phyloP scores from a whole-genome alignment of 2,113 vertebrate genomes.

The Terrapene triunguis region DNA sequence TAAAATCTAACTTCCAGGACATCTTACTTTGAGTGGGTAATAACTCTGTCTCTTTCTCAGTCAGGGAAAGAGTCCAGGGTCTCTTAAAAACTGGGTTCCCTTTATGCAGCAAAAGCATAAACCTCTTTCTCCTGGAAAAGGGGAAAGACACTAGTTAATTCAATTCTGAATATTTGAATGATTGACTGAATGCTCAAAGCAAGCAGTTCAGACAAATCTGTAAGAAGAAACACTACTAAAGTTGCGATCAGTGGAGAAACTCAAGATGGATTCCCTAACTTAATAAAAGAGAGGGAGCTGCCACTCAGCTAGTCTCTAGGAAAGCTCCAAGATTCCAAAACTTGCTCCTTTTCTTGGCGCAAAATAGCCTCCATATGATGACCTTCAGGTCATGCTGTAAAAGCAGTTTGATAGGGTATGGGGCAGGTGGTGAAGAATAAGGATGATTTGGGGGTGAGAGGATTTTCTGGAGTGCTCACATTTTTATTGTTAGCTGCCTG shows the following conservation, averaged over 20 bases:
- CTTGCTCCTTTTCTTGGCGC: not conserved
- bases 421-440: not conserved
- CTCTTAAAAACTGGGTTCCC: not conserved
- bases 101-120: not conserved
- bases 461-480: not conserved
- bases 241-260: not conserved
- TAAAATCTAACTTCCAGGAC: not conserved
- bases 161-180: not conserved
- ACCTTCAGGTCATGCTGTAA: not conserved
- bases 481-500: not conserved
- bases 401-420: not conserved
- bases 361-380: slow-evolving; percentile 20
- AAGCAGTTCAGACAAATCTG: not conserved
- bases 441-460: not conserved
- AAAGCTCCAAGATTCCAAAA: not conserved
- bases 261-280: not conserved
- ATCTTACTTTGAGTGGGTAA: not conserved
- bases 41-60: not conserved
- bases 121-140: not conserved
- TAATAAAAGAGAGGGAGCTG: not conserved
- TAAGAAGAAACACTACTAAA: not conserved
- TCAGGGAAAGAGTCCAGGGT: not conserved
- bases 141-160: not conserved
- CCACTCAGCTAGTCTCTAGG: not conserved
- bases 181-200: not conserved